phyloP scores from a whole-genome alignment of 2,113 vertebrate genomes.

The Dromiciops gliroides region DNA sequence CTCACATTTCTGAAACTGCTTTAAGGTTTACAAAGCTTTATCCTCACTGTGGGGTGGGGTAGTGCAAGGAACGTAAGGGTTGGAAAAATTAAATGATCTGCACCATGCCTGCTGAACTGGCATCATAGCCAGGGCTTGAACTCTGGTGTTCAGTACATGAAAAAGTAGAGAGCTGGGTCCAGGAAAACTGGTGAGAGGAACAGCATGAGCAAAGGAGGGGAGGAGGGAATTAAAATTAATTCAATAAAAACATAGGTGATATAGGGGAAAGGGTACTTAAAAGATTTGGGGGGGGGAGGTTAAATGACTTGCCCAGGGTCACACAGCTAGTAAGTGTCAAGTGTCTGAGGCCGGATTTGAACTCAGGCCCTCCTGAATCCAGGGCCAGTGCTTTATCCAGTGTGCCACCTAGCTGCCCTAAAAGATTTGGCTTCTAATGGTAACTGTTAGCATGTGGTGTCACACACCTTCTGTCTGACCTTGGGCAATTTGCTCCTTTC shows the following conservation, averaged over 20 bases:
- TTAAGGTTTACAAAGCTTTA: not conserved
- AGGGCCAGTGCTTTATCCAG: no score
- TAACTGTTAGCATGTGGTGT: not conserved
- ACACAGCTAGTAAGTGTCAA: no score
- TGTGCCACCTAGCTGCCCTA: no score
- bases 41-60: not conserved
- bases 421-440: not conserved
- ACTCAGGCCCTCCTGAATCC: no score
- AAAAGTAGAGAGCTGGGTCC: no score
- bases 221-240: not conserved
- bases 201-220: not conserved
- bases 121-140: not conserved
- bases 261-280: not conserved
- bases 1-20: not conserved
- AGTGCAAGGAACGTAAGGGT: not conserved
- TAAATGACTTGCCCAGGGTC: no score
- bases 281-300: not conserved
- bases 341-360: no score
- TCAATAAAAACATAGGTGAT: not conserved
- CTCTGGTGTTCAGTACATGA: fast-evolving
- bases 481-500: not conserved
- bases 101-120: not conserved
- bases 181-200: not conserved
- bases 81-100: not conserved
- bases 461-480: not conserved